Percentiles rank a stretch among this genome's conserved stretches.
phyloP scores from a whole-genome alignment of 2,113 vertebrate species.

The Myotis lucifugus region DNA sequence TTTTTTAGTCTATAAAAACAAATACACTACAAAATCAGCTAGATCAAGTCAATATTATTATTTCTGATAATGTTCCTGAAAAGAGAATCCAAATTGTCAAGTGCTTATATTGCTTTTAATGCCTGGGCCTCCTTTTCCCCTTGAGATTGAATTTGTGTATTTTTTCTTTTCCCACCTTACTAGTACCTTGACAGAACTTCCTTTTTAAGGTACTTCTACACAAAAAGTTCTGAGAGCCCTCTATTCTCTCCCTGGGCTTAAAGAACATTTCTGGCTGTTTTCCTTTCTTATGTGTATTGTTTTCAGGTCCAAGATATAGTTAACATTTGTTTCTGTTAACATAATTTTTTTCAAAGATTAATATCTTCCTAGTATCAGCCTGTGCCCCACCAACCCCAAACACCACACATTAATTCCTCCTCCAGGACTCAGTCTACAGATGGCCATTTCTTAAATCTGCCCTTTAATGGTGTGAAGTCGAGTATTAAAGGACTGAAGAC shows the following conservation, averaged over 20 bases:
- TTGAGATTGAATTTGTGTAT: not conserved
- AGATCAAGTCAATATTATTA: not conserved
- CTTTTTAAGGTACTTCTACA: slow-evolving; percentile 16
- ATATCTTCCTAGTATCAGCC: not conserved
- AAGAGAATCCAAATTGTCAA: not conserved
- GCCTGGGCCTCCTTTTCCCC: not conserved
- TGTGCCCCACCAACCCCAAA: not conserved
- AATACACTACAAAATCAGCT: not conserved
- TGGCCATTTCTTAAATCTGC: not conserved
- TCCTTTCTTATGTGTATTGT: not conserved
- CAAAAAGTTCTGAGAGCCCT: not conserved
- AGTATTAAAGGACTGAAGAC: not conserved
- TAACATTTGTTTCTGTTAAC: slow-evolving; percentile 26
- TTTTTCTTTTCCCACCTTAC: not conserved
- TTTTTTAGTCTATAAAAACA: not conserved
- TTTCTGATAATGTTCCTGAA: not conserved
- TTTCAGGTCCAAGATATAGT: not conserved
- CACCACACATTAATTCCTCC: not conserved
- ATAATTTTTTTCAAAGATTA: not conserved
- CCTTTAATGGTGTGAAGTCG: not conserved
- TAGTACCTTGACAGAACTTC: not conserved
- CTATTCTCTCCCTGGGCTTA: not conserved
- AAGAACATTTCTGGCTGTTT: not conserved
- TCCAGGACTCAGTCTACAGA: not conserved
- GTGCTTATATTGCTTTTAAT: not conserved